Evolutionary conservation across 1,140 invertebrate species (phyloP).

Genomic region (Procambarus clarkii): DNA sequence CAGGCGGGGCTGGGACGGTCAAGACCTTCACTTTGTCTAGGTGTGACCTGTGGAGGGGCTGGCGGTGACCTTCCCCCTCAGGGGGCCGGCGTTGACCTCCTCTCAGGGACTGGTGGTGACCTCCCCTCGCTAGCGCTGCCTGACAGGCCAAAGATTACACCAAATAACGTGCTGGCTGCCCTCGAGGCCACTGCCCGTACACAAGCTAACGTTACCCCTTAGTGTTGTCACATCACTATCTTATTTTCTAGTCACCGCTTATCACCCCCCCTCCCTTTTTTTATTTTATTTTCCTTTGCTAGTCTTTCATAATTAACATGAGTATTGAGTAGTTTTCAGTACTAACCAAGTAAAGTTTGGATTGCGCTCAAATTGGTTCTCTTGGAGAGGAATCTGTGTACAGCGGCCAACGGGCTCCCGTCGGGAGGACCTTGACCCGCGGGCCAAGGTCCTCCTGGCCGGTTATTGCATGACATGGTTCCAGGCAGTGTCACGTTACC

Average conservation of each 20-base stretch:
- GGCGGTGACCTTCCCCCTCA: not conserved
- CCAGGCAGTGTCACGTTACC: slow-evolving; percentile 33
- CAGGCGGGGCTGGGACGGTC: slow-evolving; percentile 46
- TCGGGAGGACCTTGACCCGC: slow-evolving; percentile 7
- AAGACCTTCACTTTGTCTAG: slow-evolving; percentile 21
- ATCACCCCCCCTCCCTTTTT: slow-evolving; percentile 9
- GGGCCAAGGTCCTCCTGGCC: slow-evolving; percentile 45
- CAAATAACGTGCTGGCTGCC: slow-evolving; percentile 39
- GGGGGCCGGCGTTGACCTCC: not conserved
- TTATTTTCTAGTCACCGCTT: slow-evolving; percentile 65
- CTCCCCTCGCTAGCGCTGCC: slow-evolving; percentile 37
- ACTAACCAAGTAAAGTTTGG: slow-evolving; percentile 70
- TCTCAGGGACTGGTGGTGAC: not conserved
- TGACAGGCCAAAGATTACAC: slow-evolving; percentile 64
- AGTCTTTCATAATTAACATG: slow-evolving; percentile 58
- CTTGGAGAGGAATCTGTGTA: slow-evolving; percentile 29
- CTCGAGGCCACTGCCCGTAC: slow-evolving; percentile 7
- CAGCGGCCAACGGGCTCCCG: not conserved
- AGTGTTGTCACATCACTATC: slow-evolving; percentile 54
- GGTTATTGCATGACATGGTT: slow-evolving; percentile 22
- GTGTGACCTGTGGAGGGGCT: not conserved
- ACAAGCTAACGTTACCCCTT: slow-evolving; percentile 21
- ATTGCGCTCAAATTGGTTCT: slow-evolving; percentile 53
- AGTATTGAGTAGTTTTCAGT: slow-evolving; percentile 59
- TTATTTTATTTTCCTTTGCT: slow-evolving; percentile 53